A percentile compares a stretch with the other conserved stretches of the same genome.
Conservation (phyloP, 1,140 invertebrate species). For the Galendromus occidentalis region DNA sequence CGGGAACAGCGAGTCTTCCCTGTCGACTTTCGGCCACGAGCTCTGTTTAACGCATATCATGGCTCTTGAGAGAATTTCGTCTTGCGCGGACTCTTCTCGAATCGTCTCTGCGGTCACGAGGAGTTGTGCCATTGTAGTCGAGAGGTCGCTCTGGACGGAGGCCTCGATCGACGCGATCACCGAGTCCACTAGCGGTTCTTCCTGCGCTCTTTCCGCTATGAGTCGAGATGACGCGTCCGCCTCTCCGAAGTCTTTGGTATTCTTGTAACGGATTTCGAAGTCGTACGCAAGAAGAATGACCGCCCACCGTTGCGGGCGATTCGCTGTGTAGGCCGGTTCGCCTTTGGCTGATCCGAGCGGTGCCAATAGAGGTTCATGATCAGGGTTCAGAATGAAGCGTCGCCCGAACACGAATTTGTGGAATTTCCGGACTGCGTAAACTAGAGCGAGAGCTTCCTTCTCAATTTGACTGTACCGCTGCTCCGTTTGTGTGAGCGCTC, state of each 20-base stretch:
- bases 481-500: slow-evolving; percentile 28
- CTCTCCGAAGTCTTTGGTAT: slow-evolving; percentile 18
- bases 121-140: neutral
- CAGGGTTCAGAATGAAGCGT: slow-evolving; percentile 28
- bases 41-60: neutral
- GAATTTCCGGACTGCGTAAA: slow-evolving; percentile 31
- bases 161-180: neutral
- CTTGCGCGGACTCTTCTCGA: neutral
- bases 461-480: slow-evolving; percentile 33
- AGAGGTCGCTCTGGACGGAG: neutral
- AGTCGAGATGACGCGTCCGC: slow-evolving; percentile 19
- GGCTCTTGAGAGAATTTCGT: neutral
- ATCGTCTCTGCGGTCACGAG: neutral
- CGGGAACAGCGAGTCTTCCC: neutral
- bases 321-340: slow-evolving; percentile 22
- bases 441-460: slow-evolving; percentile 32
- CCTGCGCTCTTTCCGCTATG: neutral
- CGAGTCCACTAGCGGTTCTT: neutral
- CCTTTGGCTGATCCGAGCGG: slow-evolving; percentile 23
- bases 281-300: slow-evolving; percentile 23
- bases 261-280: slow-evolving; percentile 24
- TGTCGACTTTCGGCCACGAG: neutral
- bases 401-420: slow-evolving; percentile 31
- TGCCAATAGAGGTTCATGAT: slow-evolving; percentile 29
- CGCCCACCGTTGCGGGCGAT: slow-evolving; percentile 26